Conservation (phyloP, 2,113 vertebrate species). For the Myiopsitta monachus region DNA sequence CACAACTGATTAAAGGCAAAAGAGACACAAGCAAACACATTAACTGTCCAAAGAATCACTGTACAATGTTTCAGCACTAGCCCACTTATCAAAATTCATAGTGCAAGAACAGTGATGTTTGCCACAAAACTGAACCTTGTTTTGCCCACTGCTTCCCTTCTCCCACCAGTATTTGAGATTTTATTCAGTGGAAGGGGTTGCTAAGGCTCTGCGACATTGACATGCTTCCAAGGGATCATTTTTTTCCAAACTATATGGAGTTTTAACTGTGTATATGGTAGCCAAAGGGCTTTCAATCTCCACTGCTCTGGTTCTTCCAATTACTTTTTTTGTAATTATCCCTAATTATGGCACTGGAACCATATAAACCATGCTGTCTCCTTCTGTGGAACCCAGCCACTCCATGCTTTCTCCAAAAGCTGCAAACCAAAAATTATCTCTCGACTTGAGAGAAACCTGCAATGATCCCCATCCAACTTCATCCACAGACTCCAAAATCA, state of each 20-base stretch:
- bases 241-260: background rate
- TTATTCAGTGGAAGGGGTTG: background rate
- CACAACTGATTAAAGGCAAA: background rate
- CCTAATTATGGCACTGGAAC: background rate
- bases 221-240: background rate
- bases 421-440: background rate
- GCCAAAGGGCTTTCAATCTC: background rate
- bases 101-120: background rate
- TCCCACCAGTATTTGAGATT: background rate
- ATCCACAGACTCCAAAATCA: background rate
- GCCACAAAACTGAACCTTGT: background rate
- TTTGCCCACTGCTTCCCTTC: background rate
- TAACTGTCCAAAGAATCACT: background rate
- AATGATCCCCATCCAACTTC: background rate
- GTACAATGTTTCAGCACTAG: background rate
- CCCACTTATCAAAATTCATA: background rate
- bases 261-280: background rate
- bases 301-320: background rate
- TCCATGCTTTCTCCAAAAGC: background rate
- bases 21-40: background rate
- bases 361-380: background rate
- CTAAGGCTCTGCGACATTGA: background rate
- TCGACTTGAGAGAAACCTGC: background rate
- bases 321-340: background rate
- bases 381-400: background rate